A percentile compares a stretch with the other conserved stretches of the same genome.
These are phyloP conservation scores for Clarias pachynema DNA, from an alignment of 2,797 vertebrate species.

Conservation along the genomic window DNA sequence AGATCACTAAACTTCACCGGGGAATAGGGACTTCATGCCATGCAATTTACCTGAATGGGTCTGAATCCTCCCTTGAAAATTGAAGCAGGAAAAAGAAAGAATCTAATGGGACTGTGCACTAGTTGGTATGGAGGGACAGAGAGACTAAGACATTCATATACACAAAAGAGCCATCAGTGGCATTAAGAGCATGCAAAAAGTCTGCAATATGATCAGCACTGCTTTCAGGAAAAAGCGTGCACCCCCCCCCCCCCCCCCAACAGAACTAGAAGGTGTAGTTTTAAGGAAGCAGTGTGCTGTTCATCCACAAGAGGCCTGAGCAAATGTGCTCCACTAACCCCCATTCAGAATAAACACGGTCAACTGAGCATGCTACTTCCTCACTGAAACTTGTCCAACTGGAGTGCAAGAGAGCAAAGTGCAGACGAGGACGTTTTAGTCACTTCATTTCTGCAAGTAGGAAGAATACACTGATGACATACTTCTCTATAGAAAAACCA, in stretches of 20 bases:
- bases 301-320: constrained; percentile 48
- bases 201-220: constrained; percentile 30
- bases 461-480: neutral
- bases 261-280: constrained; percentile 27
- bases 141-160: constrained; percentile 43
- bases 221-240: constrained; percentile 13
- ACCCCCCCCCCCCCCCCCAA: neutral
- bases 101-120: constrained; percentile 88
- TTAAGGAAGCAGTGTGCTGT: constrained; percentile 30
- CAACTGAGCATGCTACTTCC: constrained; percentile 20
- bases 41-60: constrained; percentile 86
- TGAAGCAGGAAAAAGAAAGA: constrained; percentile 97
- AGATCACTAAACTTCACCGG: constrained; percentile 24
- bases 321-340: constrained; percentile 37
- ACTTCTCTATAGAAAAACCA: neutral
- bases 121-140: constrained; percentile 64
- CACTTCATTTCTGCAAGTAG: neutral
- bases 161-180: constrained; percentile 36
- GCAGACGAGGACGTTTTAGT: neutral
- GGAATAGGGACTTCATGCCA: constrained; percentile 70
- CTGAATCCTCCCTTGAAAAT: constrained; percentile 99
- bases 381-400: constrained; percentile 11
- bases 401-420: constrained; percentile 1
- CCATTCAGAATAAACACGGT: constrained; percentile 24
- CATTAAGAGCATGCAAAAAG: constrained; percentile 43